phyloP scores from a whole-genome alignment of 2,113 vertebrate genomes.

The Piprites chloris region DNA sequence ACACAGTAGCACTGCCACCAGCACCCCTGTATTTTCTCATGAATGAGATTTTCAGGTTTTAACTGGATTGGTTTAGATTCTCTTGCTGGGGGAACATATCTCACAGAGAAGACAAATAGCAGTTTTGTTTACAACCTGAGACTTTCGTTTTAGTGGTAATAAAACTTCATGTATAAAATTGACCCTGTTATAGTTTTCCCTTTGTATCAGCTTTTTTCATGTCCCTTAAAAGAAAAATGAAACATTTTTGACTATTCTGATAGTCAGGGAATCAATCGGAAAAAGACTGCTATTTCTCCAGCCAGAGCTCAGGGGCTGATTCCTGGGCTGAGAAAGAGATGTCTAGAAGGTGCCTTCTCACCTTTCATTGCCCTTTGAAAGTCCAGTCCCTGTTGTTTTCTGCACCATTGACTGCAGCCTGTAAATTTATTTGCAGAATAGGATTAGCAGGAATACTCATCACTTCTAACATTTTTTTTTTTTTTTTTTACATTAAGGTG shows the following conservation, averaged over 20 bases:
- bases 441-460: background rate
- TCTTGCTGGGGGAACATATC: background rate
- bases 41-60: background rate
- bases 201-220: background rate
- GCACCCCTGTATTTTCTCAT: background rate
- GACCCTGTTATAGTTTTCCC: background rate
- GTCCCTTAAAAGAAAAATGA: background rate
- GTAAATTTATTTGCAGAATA: background rate
- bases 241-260: background rate
- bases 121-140: background rate
- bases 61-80: background rate
- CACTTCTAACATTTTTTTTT: background rate
- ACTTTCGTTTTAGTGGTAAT: background rate
- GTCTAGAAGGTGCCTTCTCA: background rate
- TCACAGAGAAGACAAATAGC: background rate
- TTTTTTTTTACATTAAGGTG: background rate
- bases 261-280: background rate
- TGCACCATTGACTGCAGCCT: background rate
- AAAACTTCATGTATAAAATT: background rate
- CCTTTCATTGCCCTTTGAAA: conserved; percentile 22
- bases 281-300: background rate
- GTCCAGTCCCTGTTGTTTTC: background rate
- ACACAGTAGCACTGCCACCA: background rate
- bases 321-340: background rate
- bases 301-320: background rate